Percentiles rank a stretch among this genome's conserved stretches.
These are phyloP conservation scores for Meloidogyne chitwoodi DNA, from an alignment of 1,140 invertebrate genomes.

Conservation along the genomic window DNA sequence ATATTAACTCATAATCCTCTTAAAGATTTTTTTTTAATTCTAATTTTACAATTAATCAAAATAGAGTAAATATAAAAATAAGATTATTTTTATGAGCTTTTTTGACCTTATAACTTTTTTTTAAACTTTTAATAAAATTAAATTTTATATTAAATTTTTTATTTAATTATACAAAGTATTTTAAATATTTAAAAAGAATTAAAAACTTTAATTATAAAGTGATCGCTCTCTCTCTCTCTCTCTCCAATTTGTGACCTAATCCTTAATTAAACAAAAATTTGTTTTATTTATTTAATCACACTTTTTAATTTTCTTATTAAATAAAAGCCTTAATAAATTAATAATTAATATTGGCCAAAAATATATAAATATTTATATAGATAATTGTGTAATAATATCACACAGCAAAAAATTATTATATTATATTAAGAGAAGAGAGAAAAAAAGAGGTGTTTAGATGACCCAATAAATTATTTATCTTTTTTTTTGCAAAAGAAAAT, in stretches of 20 bases:
- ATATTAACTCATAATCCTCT: no score
- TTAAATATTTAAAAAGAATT: no score
- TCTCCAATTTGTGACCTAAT: neutral
- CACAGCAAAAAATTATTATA: neutral
- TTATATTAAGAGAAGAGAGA: neutral
- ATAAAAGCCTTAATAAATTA: neutral
- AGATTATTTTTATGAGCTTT: no score
- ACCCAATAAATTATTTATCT: neutral
- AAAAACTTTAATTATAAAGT: no score
- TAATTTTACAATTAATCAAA: no score
- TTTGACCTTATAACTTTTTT: no score
- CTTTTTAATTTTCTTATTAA: neutral
- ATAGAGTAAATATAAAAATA: no score
- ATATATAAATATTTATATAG: neutral
- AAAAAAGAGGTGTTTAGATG: neutral
- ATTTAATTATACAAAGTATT: no score
- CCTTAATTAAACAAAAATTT: neutral
- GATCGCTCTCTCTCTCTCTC: neutral
- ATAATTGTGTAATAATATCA: neutral
- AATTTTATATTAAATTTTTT: no score
- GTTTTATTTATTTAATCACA: neutral
- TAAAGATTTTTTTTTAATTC: no score
- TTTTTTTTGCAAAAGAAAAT: neutral
- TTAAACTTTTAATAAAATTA: no score
- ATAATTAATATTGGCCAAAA: neutral